Evolutionary conservation across 2,113 vertebrate genomes (phyloP), one percentile per base, ranked within the genome.

Genomic region (Guaruba guarouba): DNA sequence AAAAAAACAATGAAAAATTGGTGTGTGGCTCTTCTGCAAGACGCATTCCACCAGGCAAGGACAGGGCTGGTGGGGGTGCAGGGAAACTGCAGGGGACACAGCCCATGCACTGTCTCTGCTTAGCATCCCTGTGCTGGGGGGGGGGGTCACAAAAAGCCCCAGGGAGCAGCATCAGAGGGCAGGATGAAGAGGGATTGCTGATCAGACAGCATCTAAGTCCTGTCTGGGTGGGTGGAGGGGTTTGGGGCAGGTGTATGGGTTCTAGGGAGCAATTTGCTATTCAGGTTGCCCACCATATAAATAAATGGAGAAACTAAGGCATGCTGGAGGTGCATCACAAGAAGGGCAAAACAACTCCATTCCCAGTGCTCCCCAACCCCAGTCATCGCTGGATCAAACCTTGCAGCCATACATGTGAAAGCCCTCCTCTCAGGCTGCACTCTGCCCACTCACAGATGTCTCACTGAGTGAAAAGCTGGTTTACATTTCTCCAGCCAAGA

Each of bases 291-390:
- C 18, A 4, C 39, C 17, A 23, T 8, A 2, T 49, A 13, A 84
- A 63, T 13, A 74, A 54, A 61, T 7, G 20, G 68, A 51, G 84
- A 94, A 64, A 94, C 68, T 70, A 80, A 84, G 84, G 68, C 84
- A 91, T 2, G 0, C 16, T 29, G 49, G 29, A 69, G 24, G 11
- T 0, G 0, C 8, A 2, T 74, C 41, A 28, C 6, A 27, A 11
- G 31, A 79, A 62, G 12, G 37, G 12, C 15, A 63, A 44, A 57
- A 69, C 16, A 54, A 20, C 12, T 64, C 28, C 1, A 0, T 23
- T 44, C 43, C 13, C 19, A 1, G 29, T 37, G 5, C 2, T 33
- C n/a, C 25, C 25, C 18, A 33, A 3, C 6, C 48, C 16, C 64
- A n/a, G 27, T 22, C 35, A 18, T 70, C 11, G 17, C 17, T 29